Evolutionary conservation across 2,797 vertebrate genomes (phyloP), one percentile per base, ranked within the genome.

Genomic region (Helarctos malayanus): DNA sequence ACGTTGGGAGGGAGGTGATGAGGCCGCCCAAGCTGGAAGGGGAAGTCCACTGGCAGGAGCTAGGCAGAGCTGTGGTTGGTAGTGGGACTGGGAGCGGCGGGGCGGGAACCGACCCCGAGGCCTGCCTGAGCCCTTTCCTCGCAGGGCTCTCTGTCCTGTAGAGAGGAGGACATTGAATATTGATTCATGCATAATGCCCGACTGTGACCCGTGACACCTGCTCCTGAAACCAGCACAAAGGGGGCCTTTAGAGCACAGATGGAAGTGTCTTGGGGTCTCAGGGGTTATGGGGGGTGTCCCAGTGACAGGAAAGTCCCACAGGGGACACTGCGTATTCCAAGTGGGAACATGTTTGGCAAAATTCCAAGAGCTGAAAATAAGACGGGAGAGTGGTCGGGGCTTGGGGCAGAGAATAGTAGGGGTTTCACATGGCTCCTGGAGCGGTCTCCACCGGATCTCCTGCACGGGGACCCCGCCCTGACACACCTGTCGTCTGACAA

Each of bases 201-300:
- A 25, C 38, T 9, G 15, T 11, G 21, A 0, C 32, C 6, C 0
- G 0, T 0, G 52, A 38, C 25, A 0, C 32, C n/a, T 16, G 25
- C 4, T 49, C 45, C 63, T 21, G 32, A 38, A 13, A 80, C 3
- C 13, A 41, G 9, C 4, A 13, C 57, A 65, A 61, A 25, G 38
- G 38, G 45, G 45, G n/a, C 54, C 63, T 65, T 57, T 2, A 13
- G 71, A 87, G 79, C 54, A 9, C 1, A 63, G 59, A 23, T 0
- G 1, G 25, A 88, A 52, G 59, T 4, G 47, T 38, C 15, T n/a
- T 14, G 21, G 32, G 76, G 52, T 47, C 41, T 47, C 27, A 54
- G 15, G 7, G 29, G 45, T 7, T 71, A 16, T 15, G 49, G 38
- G 45, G 29, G 29, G 25, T 12, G 7, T 79, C 79, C 12, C 29